Evolutionary conservation across 2,888 invertebrate species (phyloP).

Genomic region (Amiota communis): DNA sequence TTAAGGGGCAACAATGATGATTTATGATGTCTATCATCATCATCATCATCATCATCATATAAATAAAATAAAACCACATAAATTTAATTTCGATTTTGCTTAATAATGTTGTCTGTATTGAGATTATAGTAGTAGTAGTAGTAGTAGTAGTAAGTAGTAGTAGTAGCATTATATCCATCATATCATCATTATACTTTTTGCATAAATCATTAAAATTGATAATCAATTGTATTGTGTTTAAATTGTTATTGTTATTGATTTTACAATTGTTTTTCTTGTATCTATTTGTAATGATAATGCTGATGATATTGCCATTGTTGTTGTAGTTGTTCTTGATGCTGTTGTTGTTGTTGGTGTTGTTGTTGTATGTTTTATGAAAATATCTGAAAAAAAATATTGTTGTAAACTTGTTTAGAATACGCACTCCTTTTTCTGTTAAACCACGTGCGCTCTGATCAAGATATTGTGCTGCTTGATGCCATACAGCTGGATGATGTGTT

Average conservation of each 20-base stretch:
- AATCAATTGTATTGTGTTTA: too few species aligned
- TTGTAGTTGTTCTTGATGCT: background rate
- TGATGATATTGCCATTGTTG: background rate
- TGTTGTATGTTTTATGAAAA: background rate
- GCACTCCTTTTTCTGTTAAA: constrained; percentile 93
- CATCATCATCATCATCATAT: too few species aligned
- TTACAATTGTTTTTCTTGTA: background rate
- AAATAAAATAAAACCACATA: constrained; percentile 37
- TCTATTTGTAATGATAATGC: too few species aligned
- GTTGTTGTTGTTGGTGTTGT: background rate
- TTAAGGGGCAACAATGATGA: constrained; percentile 59
- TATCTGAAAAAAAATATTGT: background rate
- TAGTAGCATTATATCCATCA: too few species aligned
- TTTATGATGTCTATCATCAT: background rate
- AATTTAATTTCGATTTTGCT: constrained; percentile 45
- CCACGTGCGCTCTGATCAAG: constrained; percentile 95
- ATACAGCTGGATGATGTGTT: constrained; percentile 98
- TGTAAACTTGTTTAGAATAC: constrained; percentile 60
- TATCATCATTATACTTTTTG: too few species aligned
- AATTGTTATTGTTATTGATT: constrained; percentile 18
- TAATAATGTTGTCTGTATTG: constrained; percentile 9
- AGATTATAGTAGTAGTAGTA: background rate
- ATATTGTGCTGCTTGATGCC: constrained; percentile 99
- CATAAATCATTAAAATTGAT: too few species aligned
- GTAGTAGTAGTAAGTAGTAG: constrained; percentile 19